A percentile compares a stretch with the other conserved stretches of the same genome.
phyloP scores from a whole-genome alignment of 2,113 vertebrate genomes.

The Lepus europaeus region DNA sequence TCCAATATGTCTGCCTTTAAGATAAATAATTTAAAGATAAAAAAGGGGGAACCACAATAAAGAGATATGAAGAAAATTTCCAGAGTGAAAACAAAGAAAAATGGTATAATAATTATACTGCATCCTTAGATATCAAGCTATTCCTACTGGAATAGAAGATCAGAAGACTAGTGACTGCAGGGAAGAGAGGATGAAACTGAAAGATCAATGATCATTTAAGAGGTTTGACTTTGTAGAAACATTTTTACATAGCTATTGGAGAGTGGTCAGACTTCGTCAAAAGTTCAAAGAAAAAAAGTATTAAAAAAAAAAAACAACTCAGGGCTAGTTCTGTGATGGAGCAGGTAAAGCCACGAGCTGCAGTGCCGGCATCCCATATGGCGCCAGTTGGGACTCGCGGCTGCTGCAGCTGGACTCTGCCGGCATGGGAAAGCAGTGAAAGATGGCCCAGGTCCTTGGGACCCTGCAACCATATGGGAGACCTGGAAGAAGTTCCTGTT shows the following conservation, averaged over 20 bases:
- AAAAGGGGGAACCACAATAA: not conserved
- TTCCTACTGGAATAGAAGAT: not conserved
- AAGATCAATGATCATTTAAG: not conserved
- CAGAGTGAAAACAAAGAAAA: slow-evolving; percentile 33
- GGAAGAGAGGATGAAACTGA: not conserved
- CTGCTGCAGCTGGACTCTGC: no score
- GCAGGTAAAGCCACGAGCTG: no score
- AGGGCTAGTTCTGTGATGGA: no score
- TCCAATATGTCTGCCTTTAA: no score
- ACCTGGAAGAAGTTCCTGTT: no score
- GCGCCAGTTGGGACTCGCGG: no score
- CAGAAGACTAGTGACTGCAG: not conserved
- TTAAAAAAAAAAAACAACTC: no score
- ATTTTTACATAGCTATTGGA: slow-evolving; percentile 38
- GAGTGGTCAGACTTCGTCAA: slow-evolving; percentile 9
- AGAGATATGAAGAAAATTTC: slow-evolving; percentile 23
- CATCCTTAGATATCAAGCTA: not conserved
- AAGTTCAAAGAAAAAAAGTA: slow-evolving; percentile 18
- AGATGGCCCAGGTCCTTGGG: no score
- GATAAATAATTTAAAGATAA: not conserved
- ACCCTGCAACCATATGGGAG: no score
- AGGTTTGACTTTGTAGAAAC: slow-evolving; percentile 35
- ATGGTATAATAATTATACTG: not conserved
- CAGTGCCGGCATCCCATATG: no score
- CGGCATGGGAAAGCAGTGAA: no score